Evolutionary conservation across 2,797 vertebrate genomes (phyloP), one percentile per base, ranked within the genome.

Genomic region (Lagorchestes hirsutus): DNA sequence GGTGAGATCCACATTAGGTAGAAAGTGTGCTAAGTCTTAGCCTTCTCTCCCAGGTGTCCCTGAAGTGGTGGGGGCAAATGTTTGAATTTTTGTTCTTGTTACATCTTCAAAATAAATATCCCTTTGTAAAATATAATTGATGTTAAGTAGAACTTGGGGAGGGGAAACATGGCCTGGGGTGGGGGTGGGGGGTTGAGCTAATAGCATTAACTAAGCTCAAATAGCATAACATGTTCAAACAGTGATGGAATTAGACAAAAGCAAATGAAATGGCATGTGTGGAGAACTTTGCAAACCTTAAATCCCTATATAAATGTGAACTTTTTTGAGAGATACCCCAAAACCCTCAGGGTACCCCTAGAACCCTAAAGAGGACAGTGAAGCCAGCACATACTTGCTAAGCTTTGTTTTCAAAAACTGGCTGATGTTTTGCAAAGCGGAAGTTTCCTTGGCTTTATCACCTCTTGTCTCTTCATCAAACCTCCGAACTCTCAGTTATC

Each of bases 361-460:
- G 40, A 46, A 82, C 22, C 74, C 74, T 27, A 27, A 46, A 3
- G 18, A 82, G 40, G 18, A 0, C n/a, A 22, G 74, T 9, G 18
- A 82, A 46, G 46, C 9, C 22, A 82, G 74, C 1, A 9, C 18
- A 46, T 6, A 82, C 22, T 54, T 55, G 10, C 50, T 40, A 27
- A 46, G 29, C 52, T 50, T 82, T n/a, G 46, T 97, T 93, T 58
- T 55, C 92, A 93, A 92, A 92, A 92, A 93, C 92, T 18, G 90
- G 16, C 27, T 94, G 74, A 82, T 27, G 27, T 90, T 93, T 90
- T 94, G 54, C 28, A 40, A 90, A 54, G 9, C 29, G 28, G 16
- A 93, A 46, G 46, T 50, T 91, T 28, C 18, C 16, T 14, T 22
- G 46, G 57, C 34, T 8, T 18, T 31, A 58, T 57, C 90, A 55